phyloP scores from a whole-genome alignment of 1,140 invertebrate genomes.

The Bombus terrestris region DNA sequence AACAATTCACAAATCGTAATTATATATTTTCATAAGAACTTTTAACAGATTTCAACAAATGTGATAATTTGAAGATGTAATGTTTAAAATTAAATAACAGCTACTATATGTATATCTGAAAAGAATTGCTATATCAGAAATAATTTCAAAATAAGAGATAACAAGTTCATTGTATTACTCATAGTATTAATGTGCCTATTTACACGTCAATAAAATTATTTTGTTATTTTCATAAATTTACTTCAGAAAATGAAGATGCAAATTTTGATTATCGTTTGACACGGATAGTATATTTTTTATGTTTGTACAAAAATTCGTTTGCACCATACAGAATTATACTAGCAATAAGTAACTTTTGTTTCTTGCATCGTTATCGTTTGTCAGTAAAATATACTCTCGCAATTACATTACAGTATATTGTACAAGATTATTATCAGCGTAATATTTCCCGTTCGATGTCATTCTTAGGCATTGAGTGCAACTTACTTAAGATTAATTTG shows the following conservation, averaged over 20 bases:
- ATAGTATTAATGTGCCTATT: constrained; percentile 6
- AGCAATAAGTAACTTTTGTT: too few species aligned
- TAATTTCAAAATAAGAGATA: neutral
- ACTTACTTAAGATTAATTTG: constrained; percentile 25
- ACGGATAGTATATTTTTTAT: neutral
- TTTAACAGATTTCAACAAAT: neutral
- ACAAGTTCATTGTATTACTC: neutral
- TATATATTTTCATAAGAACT: neutral
- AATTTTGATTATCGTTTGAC: neutral
- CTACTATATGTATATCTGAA: neutral
- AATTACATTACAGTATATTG: constrained; percentile 35
- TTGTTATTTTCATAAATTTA: neutral
- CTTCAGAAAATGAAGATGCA: constrained; percentile 28
- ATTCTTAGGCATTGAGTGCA: constrained; percentile 9
- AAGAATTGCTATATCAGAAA: neutral
- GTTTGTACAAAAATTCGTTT: neutral
- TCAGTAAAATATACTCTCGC: constrained; percentile 6
- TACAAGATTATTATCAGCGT: constrained; percentile 37
- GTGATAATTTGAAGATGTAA: neutral
- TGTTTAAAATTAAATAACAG: neutral
- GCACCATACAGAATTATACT: neutral
- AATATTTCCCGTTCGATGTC: constrained; percentile 39
- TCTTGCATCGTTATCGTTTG: constrained; percentile 7
- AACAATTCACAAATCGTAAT: neutral
- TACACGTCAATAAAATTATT: constrained; percentile 10